phyloP scores from a whole-genome alignment of 2,113 vertebrate species.

The Charadrius vociferus region DNA sequence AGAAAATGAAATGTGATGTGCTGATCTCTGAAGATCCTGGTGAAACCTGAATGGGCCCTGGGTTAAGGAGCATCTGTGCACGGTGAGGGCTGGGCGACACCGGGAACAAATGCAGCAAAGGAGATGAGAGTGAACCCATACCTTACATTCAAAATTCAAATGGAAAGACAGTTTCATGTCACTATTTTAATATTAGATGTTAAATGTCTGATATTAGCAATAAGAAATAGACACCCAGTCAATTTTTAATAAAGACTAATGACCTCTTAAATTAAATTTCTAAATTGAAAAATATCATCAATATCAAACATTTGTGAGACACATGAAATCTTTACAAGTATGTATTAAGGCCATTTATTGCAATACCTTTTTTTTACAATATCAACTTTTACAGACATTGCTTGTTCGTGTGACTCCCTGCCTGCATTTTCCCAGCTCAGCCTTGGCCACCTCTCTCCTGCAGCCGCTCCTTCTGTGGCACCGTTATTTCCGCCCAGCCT shows the following conservation, averaged over 20 bases:
- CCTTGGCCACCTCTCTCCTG: neutral
- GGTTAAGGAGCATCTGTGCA: neutral
- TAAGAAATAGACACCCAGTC: neutral
- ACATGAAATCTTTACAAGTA: neutral
- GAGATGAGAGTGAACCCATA: neutral
- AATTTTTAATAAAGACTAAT: slow-evolving; percentile 38
- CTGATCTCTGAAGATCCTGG: neutral
- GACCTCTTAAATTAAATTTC: neutral
- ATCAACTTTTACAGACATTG: neutral
- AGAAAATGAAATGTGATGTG: neutral
- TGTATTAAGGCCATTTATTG: neutral
- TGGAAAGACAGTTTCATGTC: neutral
- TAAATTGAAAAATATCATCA: neutral
- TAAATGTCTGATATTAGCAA: neutral
- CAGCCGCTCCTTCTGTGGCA: neutral
- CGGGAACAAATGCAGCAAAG: neutral
- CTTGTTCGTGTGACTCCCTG: neutral
- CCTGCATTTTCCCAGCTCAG: neutral
- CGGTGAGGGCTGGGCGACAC: neutral
- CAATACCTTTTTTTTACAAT: no score
- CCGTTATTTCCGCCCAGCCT: neutral
- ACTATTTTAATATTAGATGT: neutral
- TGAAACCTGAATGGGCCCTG: neutral
- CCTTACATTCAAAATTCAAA: neutral
- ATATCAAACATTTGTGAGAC: neutral